Base-by-base conservation (phyloP, 2,888 invertebrate genomes). In the Phyllotreta cruciferae region DNA sequence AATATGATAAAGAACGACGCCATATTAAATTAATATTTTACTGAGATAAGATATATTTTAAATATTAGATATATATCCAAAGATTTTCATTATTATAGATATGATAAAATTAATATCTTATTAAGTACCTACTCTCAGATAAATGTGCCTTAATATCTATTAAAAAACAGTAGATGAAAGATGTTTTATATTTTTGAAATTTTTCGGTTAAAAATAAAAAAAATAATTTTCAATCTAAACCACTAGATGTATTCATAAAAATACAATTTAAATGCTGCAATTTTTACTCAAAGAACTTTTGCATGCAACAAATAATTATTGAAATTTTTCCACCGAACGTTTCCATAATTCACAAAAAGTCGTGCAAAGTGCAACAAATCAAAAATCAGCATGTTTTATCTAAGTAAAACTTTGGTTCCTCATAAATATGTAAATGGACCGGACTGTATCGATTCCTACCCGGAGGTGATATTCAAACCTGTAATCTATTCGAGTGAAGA, bases 361-460 rank as follows among this genome's bases (percentile, higher is more conserved):
- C 65, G 65, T 68, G 68, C 68, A 62, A 62, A 58, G 62, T 66
- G 67, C 69, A 69, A 56, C 67, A 69, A 67, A 69, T 67, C 67
- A 67, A 63, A 69, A 69, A 69, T 69, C 67, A 67, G 64, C 69
- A 63, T 62, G 66, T 69, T 69, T 56, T 60, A 62, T 69, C 64
- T 63, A 63, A 66, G 66, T 64, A 67, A 62, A 69, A 66, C 64
- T 66, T 64, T 60, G 67, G 63, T 64, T 63, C 62, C 70, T 70
- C 72, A 71, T 72, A 71, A 74, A 73, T 73, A 73, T 74, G 72
- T 68, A 72, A 72, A 73, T 74, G 62, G 64, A 63, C 64, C 68
- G 72, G 69, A 71, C 74, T 70, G 64, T 73, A 74, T 73, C 66
- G 74, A 72, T 71, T 69, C 68, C 60, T 65, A 60, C 65, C 72